These are phyloP conservation scores for Spodoptera littoralis DNA, from an alignment of 2,888 invertebrate genomes.

Conservation along the genomic window DNA sequence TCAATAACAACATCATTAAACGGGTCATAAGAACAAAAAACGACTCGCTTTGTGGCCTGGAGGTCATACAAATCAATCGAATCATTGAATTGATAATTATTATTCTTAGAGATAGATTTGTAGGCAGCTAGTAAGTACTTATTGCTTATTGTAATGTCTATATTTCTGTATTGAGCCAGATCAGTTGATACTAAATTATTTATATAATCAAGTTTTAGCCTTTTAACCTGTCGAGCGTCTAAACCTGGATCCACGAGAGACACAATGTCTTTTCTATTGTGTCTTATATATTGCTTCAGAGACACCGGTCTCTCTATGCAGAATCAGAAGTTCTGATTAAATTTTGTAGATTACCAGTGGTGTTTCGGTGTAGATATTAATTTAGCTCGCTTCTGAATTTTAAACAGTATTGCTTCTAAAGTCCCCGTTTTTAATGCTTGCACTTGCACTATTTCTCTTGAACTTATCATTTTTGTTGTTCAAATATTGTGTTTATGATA, in stretches of 20 bases:
- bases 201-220: too few species aligned
- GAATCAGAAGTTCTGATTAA: too few species aligned
- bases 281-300: too few species aligned
- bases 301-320: too few species aligned
- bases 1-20: constrained; percentile 22
- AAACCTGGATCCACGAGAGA: too few species aligned
- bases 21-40: constrained; percentile 22
- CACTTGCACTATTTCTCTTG: constrained; percentile 18
- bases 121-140: constrained; percentile 13
- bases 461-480: constrained; percentile 10
- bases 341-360: too few species aligned
- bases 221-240: too few species aligned
- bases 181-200: not conserved
- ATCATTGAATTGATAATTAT: constrained; percentile 53
- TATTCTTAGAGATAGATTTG: constrained; percentile 17
- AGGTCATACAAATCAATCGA: constrained; percentile 55
- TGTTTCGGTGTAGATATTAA: too few species aligned
- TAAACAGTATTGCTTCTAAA: constrained; percentile 11
- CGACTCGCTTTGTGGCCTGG: constrained; percentile 47
- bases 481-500: constrained; percentile 22
- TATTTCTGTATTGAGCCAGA: constrained; percentile 16
- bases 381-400: too few species aligned
- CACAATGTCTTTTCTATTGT: too few species aligned
- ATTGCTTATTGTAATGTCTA: constrained; percentile 6
- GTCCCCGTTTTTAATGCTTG: constrained; percentile 47